These are phyloP conservation scores for Leuciscus waleckii DNA, from an alignment of 2,797 vertebrate species.

Conservation along the genomic window DNA sequence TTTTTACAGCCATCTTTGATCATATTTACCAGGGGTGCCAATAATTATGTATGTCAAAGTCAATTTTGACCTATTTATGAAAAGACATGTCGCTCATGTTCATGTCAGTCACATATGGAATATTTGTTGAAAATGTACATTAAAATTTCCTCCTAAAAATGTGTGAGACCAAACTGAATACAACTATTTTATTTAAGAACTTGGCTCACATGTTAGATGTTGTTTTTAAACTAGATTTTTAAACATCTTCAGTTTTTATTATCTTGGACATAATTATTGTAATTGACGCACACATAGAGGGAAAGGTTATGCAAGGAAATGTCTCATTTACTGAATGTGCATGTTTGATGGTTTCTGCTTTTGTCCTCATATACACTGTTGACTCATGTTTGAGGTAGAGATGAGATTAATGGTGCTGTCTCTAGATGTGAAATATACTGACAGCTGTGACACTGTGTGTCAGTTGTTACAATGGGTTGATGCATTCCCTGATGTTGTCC, in stretches of 20 bases:
- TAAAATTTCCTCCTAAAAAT: neutral
- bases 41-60: too few species aligned
- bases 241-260: neutral
- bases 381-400: conserved; percentile 5
- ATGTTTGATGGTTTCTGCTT: neutral
- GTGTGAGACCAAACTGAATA: neutral
- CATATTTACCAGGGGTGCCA: too few species aligned
- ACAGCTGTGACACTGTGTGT: conserved; percentile 21
- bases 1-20: too few species aligned
- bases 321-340: neutral
- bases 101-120: neutral
- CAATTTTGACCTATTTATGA: neutral
- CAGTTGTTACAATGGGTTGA: conserved; percentile 1
- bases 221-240: neutral
- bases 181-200: neutral
- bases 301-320: conserved; percentile 7
- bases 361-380: neutral
- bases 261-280: neutral
- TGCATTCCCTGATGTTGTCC: conserved; percentile 20
- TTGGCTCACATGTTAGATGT: neutral
- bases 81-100: neutral
- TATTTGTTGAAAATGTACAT: neutral
- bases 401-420: conserved; percentile 4
- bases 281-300: neutral
- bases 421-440: conserved; percentile 11